Percentiles rank a stretch among this genome's conserved stretches.
phyloP scores from a whole-genome alignment of 1,140 invertebrate species.

The Dinothrombium tinctorium region DNA sequence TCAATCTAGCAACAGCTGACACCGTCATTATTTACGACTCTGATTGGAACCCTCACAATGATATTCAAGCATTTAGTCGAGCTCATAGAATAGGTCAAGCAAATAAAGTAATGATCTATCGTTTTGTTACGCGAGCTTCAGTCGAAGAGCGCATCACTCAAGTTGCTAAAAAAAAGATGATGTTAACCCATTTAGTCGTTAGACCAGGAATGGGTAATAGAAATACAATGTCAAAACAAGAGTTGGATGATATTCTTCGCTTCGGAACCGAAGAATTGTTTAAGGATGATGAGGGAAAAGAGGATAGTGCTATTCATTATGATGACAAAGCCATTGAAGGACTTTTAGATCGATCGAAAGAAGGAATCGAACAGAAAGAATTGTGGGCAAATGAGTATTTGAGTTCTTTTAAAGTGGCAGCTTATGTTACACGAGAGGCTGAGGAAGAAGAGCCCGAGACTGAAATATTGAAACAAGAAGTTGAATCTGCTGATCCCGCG shows the following conservation, averaged over 20 bases:
- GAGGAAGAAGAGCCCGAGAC: conserved; percentile 84
- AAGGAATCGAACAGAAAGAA: conserved; percentile 90
- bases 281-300: conserved; percentile 36
- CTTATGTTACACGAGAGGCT: conserved; percentile 82
- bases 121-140: conserved; percentile 96
- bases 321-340: conserved; percentile 85
- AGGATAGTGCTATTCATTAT: conserved; percentile 57
- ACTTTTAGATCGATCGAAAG: conserved; percentile 72
- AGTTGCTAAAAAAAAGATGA: conserved; percentile 96
- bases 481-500: conserved; percentile 88
- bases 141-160: conserved; percentile 97
- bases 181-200: conserved; percentile 98
- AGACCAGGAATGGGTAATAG: conserved; percentile 71
- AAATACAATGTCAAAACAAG: conserved; percentile 93
- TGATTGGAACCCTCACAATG: conserved; percentile 99
- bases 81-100: conserved; percentile 98
- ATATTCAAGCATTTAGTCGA: conserved; percentile 94
- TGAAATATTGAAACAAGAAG: conserved; percentile 94
- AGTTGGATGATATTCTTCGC: conserved; percentile 91
- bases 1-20: conserved; percentile 96
- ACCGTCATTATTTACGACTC: conserved; percentile 98
- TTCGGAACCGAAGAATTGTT: conserved; percentile 99
- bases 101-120: conserved; percentile 99
- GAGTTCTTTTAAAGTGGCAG: conserved; percentile 86
- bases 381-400: conserved; percentile 98